Evolutionary conservation across 2,888 invertebrate species (phyloP), one percentile per base, ranked within the genome.

Genomic region (Ochropacha duplaris): DNA sequence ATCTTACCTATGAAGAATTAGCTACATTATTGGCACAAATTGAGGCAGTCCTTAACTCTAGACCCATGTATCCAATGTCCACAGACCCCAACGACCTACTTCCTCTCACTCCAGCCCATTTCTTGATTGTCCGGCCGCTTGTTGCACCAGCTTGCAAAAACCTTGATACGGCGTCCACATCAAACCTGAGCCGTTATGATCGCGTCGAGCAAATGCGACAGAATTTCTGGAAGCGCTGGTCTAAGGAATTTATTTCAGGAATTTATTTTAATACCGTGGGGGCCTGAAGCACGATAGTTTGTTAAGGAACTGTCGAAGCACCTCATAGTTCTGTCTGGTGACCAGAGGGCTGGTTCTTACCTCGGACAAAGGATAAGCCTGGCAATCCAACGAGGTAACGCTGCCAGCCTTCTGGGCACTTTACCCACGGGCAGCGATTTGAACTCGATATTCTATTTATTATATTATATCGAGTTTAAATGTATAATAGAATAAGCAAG

Each of bases 211-310:
- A 50, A 22, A 31, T 57, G 26, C 12, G 60, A 9, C 61, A 63
- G 31, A 54, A 59, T 12, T 66, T 64, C 36, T 64, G 66, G 64
- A 44, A 39, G 12, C 57, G 62, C 3, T 66, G 66, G 64, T 44
- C 50, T 0, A 56, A 50, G 9, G 59, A 65, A 52, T 64, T 64
- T 22, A 50, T 64, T 19, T 55, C 59, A n/a, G n/a, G n/a, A n/a
- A n/a, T n/a, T n/a, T n/a, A n/a, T n/a, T n/a, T n/a, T n/a, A n/a
- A n/a, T n/a, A n/a, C n/a, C n/a, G n/a, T n/a, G n/a, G n/a, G n/a
- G n/a, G n/a, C n/a, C n/a, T n/a, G n/a, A n/a, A n/a, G n/a, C n/a
- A n/a, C n/a, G n/a, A n/a, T n/a, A n/a, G n/a, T n/a, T n/a, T n/a
- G n/a, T n/a, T n/a, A n/a, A n/a, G n/a, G n/a, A n/a, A n/a, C n/a